phyloP scores from a whole-genome alignment of 2,113 vertebrate species.

The Nothocercus julius region DNA sequence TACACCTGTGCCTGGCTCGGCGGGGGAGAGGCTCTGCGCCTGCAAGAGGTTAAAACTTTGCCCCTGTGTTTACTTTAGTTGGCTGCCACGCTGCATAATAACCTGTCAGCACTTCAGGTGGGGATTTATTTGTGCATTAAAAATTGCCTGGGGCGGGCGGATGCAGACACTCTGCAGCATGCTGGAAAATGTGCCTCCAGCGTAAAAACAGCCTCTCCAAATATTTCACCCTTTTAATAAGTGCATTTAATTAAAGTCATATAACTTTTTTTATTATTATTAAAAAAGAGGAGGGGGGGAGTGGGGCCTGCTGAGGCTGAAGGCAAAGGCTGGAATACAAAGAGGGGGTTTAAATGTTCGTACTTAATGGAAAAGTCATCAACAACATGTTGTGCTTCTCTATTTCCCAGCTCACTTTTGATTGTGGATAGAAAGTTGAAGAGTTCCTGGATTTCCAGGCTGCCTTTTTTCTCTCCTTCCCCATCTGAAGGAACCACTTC shows the following conservation, averaged over 20 bases:
- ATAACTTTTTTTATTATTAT: slow-evolving; percentile 80
- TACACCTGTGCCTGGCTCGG: slow-evolving; percentile 27
- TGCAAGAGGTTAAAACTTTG: slow-evolving; percentile 79
- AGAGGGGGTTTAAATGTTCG: slow-evolving; percentile 6
- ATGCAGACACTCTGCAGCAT: slow-evolving; percentile 77
- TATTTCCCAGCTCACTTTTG: slow-evolving; percentile 38
- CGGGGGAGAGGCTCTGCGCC: slow-evolving; percentile 36
- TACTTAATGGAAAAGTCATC: slow-evolving; percentile 61
- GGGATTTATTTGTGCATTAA: slow-evolving; percentile 88
- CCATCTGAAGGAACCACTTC: neutral
- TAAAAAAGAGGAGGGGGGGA: slow-evolving; percentile 53
- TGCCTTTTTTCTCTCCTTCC: neutral
- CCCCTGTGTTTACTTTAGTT: slow-evolving; percentile 77
- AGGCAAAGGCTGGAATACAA: slow-evolving; percentile 47
- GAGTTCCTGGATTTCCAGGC: neutral
- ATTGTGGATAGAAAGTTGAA: neutral
- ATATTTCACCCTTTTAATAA: slow-evolving; percentile 82
- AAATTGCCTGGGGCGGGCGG: slow-evolving; percentile 79
- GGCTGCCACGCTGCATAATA: slow-evolving; percentile 79
- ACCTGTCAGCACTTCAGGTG: slow-evolving; percentile 84
- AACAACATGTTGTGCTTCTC: slow-evolving; percentile 10
- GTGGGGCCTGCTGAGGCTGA: slow-evolving; percentile 48
- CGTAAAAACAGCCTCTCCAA: slow-evolving; percentile 76
- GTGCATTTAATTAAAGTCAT: slow-evolving; percentile 87
- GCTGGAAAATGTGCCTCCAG: slow-evolving; percentile 83